Base-by-base conservation (phyloP, 2,113 vertebrate genomes). In the Malurus elegans region DNA sequence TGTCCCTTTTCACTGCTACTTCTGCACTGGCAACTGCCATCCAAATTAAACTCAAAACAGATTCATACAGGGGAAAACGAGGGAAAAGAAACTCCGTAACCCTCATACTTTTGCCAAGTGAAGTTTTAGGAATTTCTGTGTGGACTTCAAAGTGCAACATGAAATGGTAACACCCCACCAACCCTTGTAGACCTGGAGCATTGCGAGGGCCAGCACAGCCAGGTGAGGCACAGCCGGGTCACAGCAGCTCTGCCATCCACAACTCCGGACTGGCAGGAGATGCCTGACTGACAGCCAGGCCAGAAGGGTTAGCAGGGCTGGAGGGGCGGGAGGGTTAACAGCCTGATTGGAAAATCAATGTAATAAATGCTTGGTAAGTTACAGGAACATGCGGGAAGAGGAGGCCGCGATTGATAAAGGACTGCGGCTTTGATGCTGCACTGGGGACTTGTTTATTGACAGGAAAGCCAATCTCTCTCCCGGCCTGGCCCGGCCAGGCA, bases 271-370 rank as follows among this genome's bases (percentile, higher is more conserved):
- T 94, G 96, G 96, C 96, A 93, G 69, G 64, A 40, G 82, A 58
- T 32, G 93, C 86, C 75, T 97, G 97, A 98, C 70, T 97, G 98
- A 98, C 97, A 97, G 96, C 50, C 26, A 45, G 96, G 96, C 97
- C 93, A 89, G 95, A 91, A 97, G 94, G 96, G 97, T 93, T 96
- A 97, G 97, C 95, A 96, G 96, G 95, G 95, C 95, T 86, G 95
- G 94, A 88, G 97, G 97, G 98, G 97, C 29, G 95, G 98, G 98
- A 99, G 98, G 99, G 99, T 99, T 99, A 99, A 98, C 98, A 98
- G 98, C 98, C 99, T 99, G 98, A 99, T 99, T 99, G 98, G 98
- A 99, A 99, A 99, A 99, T 99, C 99, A 99, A 99, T 99, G 98
- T 98, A 91, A 98, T 99, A 99, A 99, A 99, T 98, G 98, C 99